phyloP scores from a whole-genome alignment of 2,888 invertebrate genomes.

The Eledone cirrhosa region DNA sequence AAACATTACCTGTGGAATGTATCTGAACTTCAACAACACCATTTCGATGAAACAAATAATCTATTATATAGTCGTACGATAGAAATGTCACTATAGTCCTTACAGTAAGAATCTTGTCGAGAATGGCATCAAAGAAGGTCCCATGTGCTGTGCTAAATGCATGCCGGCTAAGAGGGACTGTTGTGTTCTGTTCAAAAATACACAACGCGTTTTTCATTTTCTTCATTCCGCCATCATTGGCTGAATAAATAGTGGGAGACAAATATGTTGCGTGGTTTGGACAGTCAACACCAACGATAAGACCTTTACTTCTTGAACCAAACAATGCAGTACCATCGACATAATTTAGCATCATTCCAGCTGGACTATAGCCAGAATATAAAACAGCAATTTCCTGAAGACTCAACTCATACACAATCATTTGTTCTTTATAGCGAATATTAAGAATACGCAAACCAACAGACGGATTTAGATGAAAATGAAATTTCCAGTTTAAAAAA shows the following conservation, averaged over 20 bases:
- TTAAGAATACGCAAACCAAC: conserved; percentile 50
- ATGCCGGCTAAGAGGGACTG: conserved; percentile 50
- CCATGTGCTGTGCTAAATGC: conserved; percentile 30
- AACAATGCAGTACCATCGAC: conserved; percentile 48
- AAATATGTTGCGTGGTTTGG: conserved; percentile 53
- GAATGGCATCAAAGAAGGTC: conserved; percentile 52
- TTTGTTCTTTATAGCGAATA: conserved; percentile 44
- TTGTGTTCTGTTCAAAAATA: conserved; percentile 51
- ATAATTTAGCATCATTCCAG: conserved; percentile 41
- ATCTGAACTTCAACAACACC: conserved; percentile 57
- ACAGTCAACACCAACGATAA: conserved; percentile 57
- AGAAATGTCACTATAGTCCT: conserved; percentile 55
- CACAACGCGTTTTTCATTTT: conserved; percentile 42
- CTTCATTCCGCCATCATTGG: conserved; percentile 30
- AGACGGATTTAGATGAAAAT: conserved; percentile 46
- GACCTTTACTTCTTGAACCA: conserved; percentile 43
- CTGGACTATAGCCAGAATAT: conserved; percentile 50
- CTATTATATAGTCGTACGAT: conserved; percentile 62
- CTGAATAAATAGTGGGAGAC: conserved; percentile 36
- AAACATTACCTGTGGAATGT: conserved; percentile 57
- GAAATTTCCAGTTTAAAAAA: conserved; percentile 55
- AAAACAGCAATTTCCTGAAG: conserved; percentile 54
- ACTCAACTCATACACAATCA: conserved; percentile 55
- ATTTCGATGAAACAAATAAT: conserved; percentile 57
- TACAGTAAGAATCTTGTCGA: conserved; percentile 49